phyloP scores from a whole-genome alignment of 2,888 invertebrate species.

The Esperia sulphurella region DNA sequence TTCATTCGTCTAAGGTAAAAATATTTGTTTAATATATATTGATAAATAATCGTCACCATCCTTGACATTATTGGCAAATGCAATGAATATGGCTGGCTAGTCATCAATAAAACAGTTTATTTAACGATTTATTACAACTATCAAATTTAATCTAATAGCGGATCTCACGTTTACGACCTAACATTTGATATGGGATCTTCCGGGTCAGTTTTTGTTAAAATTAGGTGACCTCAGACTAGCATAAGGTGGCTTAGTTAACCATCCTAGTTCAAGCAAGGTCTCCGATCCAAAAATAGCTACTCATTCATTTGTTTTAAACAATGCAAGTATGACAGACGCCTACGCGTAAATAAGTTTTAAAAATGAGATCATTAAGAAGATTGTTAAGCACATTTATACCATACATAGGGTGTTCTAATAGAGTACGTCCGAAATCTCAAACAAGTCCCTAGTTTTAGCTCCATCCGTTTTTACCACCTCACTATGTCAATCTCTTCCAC shows the following conservation, averaged over 20 bases:
- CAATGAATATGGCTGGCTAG: not conserved
- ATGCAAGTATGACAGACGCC: conserved; percentile 4
- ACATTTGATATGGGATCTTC: conserved; percentile 48
- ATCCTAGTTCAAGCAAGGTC: conserved; percentile 48
- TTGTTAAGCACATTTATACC: not conserved
- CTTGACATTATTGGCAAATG: no score
- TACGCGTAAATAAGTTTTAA: not conserved
- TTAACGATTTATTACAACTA: not conserved
- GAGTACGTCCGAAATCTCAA: no score
- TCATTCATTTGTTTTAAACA: conserved; percentile 7
- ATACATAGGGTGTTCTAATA: no score
- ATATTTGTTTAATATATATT: no score
- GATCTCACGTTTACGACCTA: conserved; percentile 53
- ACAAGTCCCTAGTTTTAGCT: no score
- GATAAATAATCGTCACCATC: not conserved
- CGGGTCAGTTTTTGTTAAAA: conserved; percentile 57
- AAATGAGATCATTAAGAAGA: not conserved
- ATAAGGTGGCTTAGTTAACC: conserved; percentile 51
- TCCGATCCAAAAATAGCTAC: conserved; percentile 8
- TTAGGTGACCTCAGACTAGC: conserved; percentile 47
- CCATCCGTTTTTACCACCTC: no score
- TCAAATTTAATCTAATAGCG: conserved; percentile 20
- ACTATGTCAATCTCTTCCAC: no score
- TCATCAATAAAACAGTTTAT: not conserved
- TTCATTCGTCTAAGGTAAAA: no score